Percentiles rank a stretch among this genome's conserved stretches.
phyloP scores from a whole-genome alignment of 2,888 invertebrate species.

The Drosophila seclusa region DNA sequence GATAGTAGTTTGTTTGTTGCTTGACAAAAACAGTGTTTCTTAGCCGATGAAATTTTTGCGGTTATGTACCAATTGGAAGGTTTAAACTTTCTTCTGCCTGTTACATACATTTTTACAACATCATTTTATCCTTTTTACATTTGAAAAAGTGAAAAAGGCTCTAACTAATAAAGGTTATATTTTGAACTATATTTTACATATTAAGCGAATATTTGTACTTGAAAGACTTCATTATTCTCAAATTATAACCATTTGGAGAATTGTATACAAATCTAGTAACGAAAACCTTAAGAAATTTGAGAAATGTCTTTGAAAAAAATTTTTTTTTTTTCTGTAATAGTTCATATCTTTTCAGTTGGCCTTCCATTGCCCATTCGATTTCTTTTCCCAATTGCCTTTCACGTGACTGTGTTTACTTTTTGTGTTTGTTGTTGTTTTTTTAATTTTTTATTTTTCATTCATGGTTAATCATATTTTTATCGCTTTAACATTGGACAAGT shows the following conservation, averaged over 20 bases:
- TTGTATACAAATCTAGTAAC: not conserved
- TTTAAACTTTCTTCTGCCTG: not conserved
- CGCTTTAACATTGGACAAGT: slow-evolving; percentile 56
- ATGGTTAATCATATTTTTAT: slow-evolving; percentile 73
- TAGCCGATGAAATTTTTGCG: not conserved
- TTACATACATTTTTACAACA: not conserved
- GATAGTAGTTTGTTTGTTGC: not conserved
- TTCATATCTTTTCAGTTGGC: slow-evolving; percentile 31
- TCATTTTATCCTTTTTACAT: not conserved
- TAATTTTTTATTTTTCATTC: slow-evolving; percentile 41
- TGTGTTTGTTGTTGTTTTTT: not conserved
- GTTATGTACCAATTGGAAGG: not conserved
- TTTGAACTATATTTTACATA: not conserved
- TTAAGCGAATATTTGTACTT: not conserved
- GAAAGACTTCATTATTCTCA: not conserved
- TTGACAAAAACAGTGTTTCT: not conserved
- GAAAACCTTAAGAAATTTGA: not conserved
- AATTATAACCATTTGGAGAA: not conserved
- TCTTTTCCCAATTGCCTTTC: slow-evolving; percentile 63
- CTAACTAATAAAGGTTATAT: not conserved
- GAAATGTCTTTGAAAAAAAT: not conserved
- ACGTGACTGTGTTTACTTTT: slow-evolving; percentile 43
- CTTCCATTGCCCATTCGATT: slow-evolving; percentile 37
- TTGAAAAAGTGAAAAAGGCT: not conserved
- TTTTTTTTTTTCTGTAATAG: slow-evolving; percentile 8